These are phyloP conservation scores for Montipora foliosa DNA, from an alignment of 64 coral and sea anemone species.

Conservation along the genomic window DNA sequence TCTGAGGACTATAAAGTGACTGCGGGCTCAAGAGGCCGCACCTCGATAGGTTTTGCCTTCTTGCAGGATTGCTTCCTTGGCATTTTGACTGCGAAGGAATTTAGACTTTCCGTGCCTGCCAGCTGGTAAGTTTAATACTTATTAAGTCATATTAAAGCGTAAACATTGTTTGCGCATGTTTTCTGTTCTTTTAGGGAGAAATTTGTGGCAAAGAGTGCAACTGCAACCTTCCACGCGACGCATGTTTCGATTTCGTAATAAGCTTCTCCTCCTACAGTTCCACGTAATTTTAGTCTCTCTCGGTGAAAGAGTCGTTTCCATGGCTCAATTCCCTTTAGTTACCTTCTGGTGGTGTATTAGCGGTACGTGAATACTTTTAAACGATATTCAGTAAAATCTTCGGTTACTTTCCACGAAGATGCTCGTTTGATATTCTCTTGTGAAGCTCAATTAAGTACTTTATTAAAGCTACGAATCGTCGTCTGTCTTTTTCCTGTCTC, in stretches of 20 bases:
- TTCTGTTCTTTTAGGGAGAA: neutral
- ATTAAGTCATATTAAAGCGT: neutral
- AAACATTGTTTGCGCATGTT: neutral
- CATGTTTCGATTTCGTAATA: slow-evolving; percentile 41
- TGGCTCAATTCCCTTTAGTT: neutral
- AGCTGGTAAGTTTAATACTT: slow-evolving; percentile 5
- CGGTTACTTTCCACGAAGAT: neutral
- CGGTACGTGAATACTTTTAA: neutral
- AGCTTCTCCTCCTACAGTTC: neutral
- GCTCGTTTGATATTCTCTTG: slow-evolving; percentile 14
- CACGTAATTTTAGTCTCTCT: neutral
- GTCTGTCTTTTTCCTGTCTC: slow-evolving; percentile 27
- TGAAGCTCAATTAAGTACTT: neutral
- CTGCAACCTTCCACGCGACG: slow-evolving; percentile 10
- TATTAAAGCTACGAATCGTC: neutral
- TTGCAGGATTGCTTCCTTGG: neutral
- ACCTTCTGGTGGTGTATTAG: neutral
- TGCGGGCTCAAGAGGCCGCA: slow-evolving; percentile 49
- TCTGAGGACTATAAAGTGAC: neutral
- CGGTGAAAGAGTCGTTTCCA: neutral
- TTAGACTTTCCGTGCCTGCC: neutral
- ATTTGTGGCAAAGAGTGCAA: slow-evolving; percentile 3
- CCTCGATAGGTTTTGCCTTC: slow-evolving; percentile 11
- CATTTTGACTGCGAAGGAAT: slow-evolving; percentile 54
- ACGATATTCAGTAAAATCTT: neutral